Evolutionary conservation across 2,888 invertebrate genomes (phyloP).

Genomic region (Megamerina dolium): DNA sequence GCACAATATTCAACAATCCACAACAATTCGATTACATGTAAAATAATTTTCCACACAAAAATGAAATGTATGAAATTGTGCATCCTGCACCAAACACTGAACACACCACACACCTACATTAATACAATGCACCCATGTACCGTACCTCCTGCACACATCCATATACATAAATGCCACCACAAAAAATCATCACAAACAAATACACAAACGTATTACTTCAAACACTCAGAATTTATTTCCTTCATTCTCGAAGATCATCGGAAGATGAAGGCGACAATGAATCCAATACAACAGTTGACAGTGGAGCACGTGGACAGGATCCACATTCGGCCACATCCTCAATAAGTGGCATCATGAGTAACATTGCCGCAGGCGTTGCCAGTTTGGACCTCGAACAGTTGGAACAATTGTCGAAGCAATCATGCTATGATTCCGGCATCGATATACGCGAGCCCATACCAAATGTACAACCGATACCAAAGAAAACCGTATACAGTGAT

Average conservation of each 20-base stretch:
- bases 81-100: no score
- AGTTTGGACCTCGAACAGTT: slow-evolving; percentile 49
- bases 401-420: slow-evolving; percentile 68
- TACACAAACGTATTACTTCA: slow-evolving; percentile 11
- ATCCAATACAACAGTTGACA: slow-evolving; percentile 43
- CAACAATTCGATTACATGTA: no score
- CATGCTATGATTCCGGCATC: slow-evolving; percentile 85
- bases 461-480: slow-evolving; percentile 58
- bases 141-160: no score
- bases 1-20: no score
- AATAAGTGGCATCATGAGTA: slow-evolving; percentile 29
- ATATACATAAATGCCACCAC: slow-evolving; percentile 8
- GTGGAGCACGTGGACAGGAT: slow-evolving; percentile 41
- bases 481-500: slow-evolving; percentile 65
- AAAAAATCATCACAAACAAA: slow-evolving; percentile 9
- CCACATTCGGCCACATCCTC: slow-evolving; percentile 39
- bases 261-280: slow-evolving; percentile 49
- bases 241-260: slow-evolving; percentile 50
- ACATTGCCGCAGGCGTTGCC: slow-evolving; percentile 27
- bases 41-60: no score
- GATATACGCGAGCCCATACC: slow-evolving; percentile 75
- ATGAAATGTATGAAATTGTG: no score
- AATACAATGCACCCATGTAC: no score
- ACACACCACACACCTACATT: no score
- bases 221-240: slow-evolving; percentile 45